Evolutionary conservation across 1,140 invertebrate species (phyloP).

Genomic region (Aphelinus atriplicis): DNA sequence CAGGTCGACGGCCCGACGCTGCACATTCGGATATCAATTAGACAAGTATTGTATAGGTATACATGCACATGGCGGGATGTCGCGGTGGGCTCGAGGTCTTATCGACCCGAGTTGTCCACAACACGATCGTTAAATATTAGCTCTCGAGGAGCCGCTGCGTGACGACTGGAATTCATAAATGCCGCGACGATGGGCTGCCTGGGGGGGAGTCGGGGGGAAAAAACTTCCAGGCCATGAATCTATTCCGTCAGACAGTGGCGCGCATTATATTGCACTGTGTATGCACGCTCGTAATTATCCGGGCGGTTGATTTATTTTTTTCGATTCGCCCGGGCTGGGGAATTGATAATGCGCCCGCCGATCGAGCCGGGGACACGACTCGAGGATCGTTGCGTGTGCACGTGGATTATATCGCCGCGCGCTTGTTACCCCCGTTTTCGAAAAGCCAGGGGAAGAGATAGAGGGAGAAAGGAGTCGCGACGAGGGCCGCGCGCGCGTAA

Average conservation of each 20-base stretch:
- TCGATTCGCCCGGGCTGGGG: too few relatives aligned
- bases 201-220: constrained; percentile 18
- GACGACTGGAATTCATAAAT: constrained; percentile 56
- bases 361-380: too few relatives aligned
- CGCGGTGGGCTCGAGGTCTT: constrained; percentile 37
- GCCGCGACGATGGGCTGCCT: background rate
- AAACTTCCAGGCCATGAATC: constrained; percentile 22
- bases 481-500: constrained; percentile 21
- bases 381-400: too few relatives aligned
- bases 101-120: constrained; percentile 56
- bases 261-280: background rate
- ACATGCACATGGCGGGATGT: background rate
- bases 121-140: constrained; percentile 49
- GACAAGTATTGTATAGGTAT: constrained; percentile 1
- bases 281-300: too few relatives aligned
- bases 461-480: background rate
- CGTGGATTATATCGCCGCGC: too few relatives aligned
- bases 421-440: background rate
- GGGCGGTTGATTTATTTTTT: too few relatives aligned
- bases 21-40: constrained; percentile 22
- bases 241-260: background rate
- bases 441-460: background rate
- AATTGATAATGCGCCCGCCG: too few relatives aligned
- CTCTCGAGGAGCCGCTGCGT: constrained; percentile 47
- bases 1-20: background rate